Percentiles rank a stretch among this genome's conserved stretches.
Conservation (phyloP, 2,888 invertebrate species). For the Euplexia lucipara region DNA sequence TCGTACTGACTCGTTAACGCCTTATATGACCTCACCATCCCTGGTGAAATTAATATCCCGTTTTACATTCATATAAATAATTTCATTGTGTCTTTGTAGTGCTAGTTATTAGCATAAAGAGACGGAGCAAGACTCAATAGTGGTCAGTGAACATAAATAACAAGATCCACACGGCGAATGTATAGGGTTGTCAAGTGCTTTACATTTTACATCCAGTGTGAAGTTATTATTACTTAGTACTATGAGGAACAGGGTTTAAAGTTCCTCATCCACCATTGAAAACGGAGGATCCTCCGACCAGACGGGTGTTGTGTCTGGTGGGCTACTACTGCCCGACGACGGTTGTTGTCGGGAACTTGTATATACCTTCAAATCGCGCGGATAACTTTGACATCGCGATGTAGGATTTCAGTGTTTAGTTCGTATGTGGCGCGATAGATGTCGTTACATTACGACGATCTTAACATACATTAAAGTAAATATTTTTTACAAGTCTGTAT, state of each 20-base stretch:
- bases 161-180: constrained; percentile 40
- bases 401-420: no score
- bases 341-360: no score
- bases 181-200: constrained; percentile 39
- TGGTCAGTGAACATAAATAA: constrained; percentile 57
- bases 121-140: constrained; percentile 56
- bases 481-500: constrained; percentile 5
- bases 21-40: neutral
- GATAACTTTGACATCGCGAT: no score
- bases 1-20: neutral
- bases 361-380: no score
- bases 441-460: no score
- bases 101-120: constrained; percentile 57
- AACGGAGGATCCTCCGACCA: no score
- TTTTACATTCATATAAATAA: constrained; percentile 48
- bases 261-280: no score
- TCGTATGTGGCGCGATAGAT: no score
- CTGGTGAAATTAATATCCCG: neutral
- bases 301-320: no score
- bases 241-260: no score
- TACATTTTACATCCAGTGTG: neutral
- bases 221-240: neutral
- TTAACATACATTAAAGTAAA: constrained; percentile 1
- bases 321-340: no score
- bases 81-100: constrained; percentile 42